Percentiles rank a stretch among this genome's conserved stretches.
These are phyloP conservation scores for Microcebus ravelobensis DNA, from an alignment of 2,113 vertebrate species.

Conservation along the genomic window DNA sequence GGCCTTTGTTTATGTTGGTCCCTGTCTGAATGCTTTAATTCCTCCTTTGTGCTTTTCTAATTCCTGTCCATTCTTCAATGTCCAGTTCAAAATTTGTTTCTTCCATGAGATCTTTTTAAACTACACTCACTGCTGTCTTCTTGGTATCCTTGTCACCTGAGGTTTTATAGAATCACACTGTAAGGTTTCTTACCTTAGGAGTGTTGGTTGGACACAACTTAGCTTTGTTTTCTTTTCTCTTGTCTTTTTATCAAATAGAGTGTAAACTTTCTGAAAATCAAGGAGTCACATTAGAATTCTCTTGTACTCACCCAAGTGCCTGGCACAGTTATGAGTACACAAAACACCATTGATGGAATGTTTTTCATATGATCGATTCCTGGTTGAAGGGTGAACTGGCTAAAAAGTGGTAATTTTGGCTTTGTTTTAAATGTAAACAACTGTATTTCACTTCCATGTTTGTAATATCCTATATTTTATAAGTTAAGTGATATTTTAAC, in stretches of 20 bases:
- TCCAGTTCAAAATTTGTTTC: neutral
- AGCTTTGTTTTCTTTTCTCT: neutral
- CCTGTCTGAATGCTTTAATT: constrained; percentile 25
- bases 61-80: neutral
- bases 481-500: neutral
- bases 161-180: neutral
- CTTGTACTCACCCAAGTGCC: neutral
- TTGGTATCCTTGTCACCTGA: constrained; percentile 1
- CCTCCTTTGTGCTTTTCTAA: constrained; percentile 21
- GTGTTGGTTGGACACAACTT: neutral
- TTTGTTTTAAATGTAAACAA: constrained; percentile 47
- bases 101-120: neutral
- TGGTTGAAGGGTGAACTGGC: constrained; percentile 3
- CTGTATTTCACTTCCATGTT: constrained; percentile 43
- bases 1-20: neutral
- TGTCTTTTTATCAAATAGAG: constrained; percentile 18
- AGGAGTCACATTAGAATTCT: neutral
- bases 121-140: neutral
- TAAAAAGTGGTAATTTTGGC: neutral
- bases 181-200: neutral
- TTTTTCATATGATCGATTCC: neutral
- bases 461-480: neutral
- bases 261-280: constrained; percentile 45
- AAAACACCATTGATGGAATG: neutral
- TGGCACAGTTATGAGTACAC: neutral